A percentile compares a stretch with the other conserved stretches of the same genome.
Conservation (phyloP, 2,797 vertebrate species). For the Coilia nasus region DNA sequence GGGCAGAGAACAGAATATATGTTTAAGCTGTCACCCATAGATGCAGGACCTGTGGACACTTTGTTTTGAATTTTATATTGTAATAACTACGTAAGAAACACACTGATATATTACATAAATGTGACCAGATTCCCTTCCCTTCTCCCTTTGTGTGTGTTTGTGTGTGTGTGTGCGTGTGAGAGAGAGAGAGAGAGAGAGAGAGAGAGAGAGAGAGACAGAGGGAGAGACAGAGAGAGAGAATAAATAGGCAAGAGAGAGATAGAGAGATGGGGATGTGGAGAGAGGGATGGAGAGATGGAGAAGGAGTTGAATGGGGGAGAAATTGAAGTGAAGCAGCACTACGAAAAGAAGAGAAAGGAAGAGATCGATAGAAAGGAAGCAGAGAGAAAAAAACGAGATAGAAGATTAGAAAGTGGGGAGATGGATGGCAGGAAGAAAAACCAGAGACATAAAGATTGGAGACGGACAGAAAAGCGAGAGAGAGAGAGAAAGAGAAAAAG, state of each 20-base stretch:
- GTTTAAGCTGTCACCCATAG: too few relatives aligned
- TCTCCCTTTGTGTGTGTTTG: too few relatives aligned
- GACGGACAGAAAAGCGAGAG: background rate
- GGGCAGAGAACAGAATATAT: too few relatives aligned
- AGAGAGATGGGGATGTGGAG: conserved; percentile 3
- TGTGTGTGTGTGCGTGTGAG: background rate
- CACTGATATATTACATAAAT: too few relatives aligned
- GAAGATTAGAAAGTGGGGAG: conserved; percentile 23
- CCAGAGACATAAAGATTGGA: background rate
- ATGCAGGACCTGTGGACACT: too few relatives aligned
- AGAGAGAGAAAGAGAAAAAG: background rate
- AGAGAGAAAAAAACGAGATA: background rate
- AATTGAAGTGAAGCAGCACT: background rate
- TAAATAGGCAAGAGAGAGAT: background rate
- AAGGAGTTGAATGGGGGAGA: conserved; percentile 9
- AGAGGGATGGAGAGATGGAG: background rate
- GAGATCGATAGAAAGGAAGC: conserved; percentile 21
- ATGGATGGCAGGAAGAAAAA: background rate
- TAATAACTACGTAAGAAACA: too few relatives aligned
- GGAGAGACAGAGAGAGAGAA: background rate
- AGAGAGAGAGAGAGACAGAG: background rate
- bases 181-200: background rate
- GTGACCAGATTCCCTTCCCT: too few relatives aligned
- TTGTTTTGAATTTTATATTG: too few relatives aligned
- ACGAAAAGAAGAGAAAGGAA: background rate